phyloP scores from a whole-genome alignment of 1,140 invertebrate genomes.

The Ceratitis capitata region DNA sequence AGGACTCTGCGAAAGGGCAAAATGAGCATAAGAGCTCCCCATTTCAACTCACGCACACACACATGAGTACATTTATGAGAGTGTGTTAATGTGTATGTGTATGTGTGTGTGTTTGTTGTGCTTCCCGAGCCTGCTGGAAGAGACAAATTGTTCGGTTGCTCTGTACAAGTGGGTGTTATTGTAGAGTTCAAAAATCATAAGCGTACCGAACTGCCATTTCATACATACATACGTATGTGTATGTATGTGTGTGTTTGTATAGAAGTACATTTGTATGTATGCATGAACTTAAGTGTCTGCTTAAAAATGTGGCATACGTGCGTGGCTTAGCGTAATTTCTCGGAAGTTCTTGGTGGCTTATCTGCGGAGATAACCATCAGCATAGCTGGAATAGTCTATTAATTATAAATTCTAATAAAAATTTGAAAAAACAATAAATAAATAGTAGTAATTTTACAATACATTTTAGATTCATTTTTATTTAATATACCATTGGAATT shows the following conservation, averaged over 20 bases:
- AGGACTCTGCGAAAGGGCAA: conserved; percentile 9
- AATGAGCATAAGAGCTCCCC: neutral
- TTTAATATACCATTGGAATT: too few relatives aligned
- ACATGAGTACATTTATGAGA: too few relatives aligned
- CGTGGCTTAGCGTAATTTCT: neutral
- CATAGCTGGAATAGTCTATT: neutral
- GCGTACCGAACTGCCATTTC: too few relatives aligned
- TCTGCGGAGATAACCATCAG: neutral
- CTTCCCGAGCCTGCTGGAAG: neutral
- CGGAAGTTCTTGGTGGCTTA: neutral
- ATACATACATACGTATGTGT: too few relatives aligned
- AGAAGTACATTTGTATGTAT: neutral
- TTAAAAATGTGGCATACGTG: neutral
- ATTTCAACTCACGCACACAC: neutral
- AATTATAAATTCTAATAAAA: neutral
- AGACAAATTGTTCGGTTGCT: neutral
- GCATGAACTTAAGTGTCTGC: neutral
- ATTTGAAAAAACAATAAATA: neutral
- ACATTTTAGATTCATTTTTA: neutral
- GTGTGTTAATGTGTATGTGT: neutral
- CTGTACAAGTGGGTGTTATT: neutral
- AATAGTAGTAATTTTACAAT: neutral
- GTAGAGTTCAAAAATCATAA: neutral
- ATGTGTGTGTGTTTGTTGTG: neutral
- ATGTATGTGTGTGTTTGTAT: too few relatives aligned